Conservation (phyloP, 2,888 invertebrate species). For the Nephrotoma guestfalica region DNA sequence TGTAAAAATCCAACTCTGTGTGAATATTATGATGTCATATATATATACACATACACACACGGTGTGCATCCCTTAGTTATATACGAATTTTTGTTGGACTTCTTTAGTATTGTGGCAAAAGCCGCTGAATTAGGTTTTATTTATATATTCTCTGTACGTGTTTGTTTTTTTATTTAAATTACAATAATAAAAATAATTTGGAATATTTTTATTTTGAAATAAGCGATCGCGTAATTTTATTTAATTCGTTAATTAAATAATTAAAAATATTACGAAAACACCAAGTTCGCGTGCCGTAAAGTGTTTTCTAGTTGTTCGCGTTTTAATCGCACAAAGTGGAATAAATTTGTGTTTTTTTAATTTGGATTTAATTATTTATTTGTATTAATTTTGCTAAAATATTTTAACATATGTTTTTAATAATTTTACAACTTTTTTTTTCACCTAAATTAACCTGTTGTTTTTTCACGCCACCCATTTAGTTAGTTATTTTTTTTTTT, state of each 20-base stretch:
- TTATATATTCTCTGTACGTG: neutral
- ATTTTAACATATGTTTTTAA: neutral
- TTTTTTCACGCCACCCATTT: neutral
- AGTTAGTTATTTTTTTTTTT: neutral
- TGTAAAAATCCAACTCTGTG: neutral
- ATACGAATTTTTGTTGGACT: neutral
- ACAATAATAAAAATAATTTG: neutral
- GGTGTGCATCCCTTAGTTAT: neutral
- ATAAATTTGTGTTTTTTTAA: neutral
- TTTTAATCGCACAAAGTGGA: neutral
- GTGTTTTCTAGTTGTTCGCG: neutral
- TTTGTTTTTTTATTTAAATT: neutral
- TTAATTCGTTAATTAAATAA: neutral
- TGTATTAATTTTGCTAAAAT: neutral
- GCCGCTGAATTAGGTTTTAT: conserved; percentile 4
- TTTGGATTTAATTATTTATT: neutral
- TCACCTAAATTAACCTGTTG: neutral
- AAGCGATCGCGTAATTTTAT: neutral
- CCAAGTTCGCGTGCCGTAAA: neutral
- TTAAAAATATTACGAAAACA: neutral
- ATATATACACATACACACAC: neutral
- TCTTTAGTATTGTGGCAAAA: conserved; percentile 4
- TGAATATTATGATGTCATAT: neutral
- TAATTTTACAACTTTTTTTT: neutral
- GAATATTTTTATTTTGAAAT: neutral